phyloP scores from a whole-genome alignment of 2,797 vertebrate genomes.

The Enteromius viviparus region DNA sequence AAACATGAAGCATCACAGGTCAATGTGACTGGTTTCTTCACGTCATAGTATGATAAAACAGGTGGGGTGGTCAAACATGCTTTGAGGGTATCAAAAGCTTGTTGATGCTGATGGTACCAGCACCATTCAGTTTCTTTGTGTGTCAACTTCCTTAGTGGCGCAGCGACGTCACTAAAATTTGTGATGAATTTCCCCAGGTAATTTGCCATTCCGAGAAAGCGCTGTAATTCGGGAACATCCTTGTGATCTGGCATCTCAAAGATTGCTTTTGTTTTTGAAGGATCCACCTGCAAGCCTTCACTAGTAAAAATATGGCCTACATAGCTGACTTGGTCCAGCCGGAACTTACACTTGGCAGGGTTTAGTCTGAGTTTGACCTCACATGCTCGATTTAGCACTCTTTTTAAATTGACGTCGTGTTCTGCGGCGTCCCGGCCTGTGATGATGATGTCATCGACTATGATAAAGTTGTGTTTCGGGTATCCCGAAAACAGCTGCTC shows the following conservation, averaged over 20 bases:
- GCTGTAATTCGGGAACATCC: neutral
- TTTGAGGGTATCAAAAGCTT: neutral
- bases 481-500: neutral
- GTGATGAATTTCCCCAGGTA: neutral
- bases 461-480: neutral
- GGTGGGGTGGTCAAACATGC: neutral
- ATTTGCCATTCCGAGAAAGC: neutral
- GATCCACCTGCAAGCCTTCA: neutral
- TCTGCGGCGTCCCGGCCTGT: neutral
- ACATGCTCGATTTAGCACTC: neutral
- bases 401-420: neutral
- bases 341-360: neutral
- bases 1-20: neutral
- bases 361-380: neutral
- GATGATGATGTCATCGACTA: neutral
- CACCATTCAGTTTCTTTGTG: neutral
- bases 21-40: neutral
- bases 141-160: neutral
- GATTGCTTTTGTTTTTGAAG: neutral
- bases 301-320: neutral
- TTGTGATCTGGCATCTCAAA: neutral
- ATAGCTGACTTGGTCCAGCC: slow-evolving; percentile 5
- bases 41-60: neutral
- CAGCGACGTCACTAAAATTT: neutral
- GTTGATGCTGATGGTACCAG: neutral